phyloP scores from a whole-genome alignment of 2,113 vertebrate genomes.

The Etheostoma spectabile region DNA sequence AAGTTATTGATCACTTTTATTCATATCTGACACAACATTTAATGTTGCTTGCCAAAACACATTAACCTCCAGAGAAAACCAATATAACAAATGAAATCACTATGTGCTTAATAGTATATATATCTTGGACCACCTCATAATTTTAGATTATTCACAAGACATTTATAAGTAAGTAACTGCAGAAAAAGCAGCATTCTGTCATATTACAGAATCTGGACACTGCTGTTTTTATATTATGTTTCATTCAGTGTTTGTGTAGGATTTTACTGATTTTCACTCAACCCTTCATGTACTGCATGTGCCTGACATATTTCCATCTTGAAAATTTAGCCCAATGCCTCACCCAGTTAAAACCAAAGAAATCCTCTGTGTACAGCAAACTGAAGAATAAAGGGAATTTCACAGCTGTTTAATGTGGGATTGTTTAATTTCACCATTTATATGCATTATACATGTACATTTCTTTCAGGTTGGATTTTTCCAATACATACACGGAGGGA shows the following conservation, averaged over 20 bases:
- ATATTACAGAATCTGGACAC: neutral
- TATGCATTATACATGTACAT: constrained; percentile 82
- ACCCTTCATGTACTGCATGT: constrained; percentile 4
- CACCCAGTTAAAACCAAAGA: constrained; percentile 28
- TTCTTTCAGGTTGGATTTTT: constrained; percentile 82
- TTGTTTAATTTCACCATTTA: constrained; percentile 83
- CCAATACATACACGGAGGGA: constrained; percentile 81
- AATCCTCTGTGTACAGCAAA: constrained; percentile 37
- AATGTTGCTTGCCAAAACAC: neutral
- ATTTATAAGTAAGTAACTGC: neutral
- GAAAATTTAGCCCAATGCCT: constrained; percentile 25
- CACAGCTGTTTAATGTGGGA: constrained; percentile 45
- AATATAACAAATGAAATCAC: neutral
- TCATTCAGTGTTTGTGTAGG: constrained; percentile 8
- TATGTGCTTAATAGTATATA: neutral
- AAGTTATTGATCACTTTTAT: constrained; percentile 1
- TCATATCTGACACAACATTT: neutral
- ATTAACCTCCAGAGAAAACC: constrained; percentile 12
- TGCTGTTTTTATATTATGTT: constrained; percentile 4
- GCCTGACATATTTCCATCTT: constrained; percentile 22
- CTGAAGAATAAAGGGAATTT: constrained; percentile 66
- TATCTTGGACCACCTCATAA: constrained; percentile 7
- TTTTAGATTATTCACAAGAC: neutral
- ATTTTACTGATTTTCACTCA: constrained; percentile 29
- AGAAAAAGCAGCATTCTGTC: constrained; percentile 16